Evolutionary conservation across 1,140 invertebrate genomes (phyloP).

Genomic region (Hetaerina americana): DNA sequence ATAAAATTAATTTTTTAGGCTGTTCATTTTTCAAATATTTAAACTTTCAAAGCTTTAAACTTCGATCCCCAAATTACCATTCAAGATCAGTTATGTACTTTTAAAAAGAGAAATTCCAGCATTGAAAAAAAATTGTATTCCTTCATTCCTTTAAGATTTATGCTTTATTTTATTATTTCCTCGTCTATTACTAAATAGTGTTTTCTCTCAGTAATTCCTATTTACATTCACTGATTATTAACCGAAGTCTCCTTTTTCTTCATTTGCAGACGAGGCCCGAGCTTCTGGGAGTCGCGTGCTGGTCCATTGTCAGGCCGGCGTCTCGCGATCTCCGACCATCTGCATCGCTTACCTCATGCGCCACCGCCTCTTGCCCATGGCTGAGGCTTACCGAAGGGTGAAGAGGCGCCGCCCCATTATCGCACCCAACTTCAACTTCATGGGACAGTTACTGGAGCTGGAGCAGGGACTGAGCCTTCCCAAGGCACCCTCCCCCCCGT

Average conservation of each 20-base stretch:
- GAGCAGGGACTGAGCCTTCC: slow-evolving; percentile 52
- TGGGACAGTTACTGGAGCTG: slow-evolving; percentile 84
- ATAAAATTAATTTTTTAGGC: too few relatives aligned
- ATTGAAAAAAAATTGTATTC: too few relatives aligned
- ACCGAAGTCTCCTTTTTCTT: slow-evolving; percentile 20
- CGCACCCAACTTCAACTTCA: slow-evolving; percentile 93
- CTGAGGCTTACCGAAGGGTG: slow-evolving; percentile 81
- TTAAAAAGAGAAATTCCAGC: too few relatives aligned
- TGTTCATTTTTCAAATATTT: too few relatives aligned
- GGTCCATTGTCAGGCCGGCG: slow-evolving; percentile 90
- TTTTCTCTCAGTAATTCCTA: too few relatives aligned
- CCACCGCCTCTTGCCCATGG: slow-evolving; percentile 69
- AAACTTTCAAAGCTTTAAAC: too few relatives aligned
- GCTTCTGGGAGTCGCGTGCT: slow-evolving; percentile 65
- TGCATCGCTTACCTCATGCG: slow-evolving; percentile 92
- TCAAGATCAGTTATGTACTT: too few relatives aligned
- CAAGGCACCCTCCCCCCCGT: background rate
- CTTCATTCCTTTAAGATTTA: too few relatives aligned
- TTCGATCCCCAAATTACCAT: too few relatives aligned
- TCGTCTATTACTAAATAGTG: too few relatives aligned
- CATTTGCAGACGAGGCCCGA: slow-evolving; percentile 69
- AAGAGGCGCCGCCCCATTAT: slow-evolving; percentile 79
- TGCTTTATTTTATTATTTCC: too few relatives aligned
- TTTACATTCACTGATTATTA: too few relatives aligned
- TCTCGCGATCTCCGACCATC: slow-evolving; percentile 86